Conservation (phyloP, 1,140 invertebrate species). For the Trypoxylus dichotomus region DNA sequence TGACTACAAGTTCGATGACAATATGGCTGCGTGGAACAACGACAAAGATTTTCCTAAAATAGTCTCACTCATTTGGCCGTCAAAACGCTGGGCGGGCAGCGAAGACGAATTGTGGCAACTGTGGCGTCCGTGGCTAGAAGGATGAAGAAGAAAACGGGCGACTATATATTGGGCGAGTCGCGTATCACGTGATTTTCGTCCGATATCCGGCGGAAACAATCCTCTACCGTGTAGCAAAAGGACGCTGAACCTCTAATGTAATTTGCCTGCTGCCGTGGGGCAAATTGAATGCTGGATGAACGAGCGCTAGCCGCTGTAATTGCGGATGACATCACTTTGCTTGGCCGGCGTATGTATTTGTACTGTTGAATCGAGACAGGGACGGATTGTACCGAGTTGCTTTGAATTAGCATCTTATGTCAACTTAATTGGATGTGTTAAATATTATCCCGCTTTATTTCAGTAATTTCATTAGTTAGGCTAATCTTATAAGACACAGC, state of each 20-base stretch:
- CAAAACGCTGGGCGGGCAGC: background rate
- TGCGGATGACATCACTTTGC: constrained; percentile 11
- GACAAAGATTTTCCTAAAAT: background rate
- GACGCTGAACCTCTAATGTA: constrained; percentile 9
- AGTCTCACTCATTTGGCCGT: background rate
- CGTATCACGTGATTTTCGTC: background rate
- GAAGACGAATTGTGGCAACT: no score
- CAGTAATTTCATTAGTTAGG: no score
- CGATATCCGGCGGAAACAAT: constrained; percentile 16
- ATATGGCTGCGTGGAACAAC: background rate
- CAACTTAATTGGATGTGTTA: no score
- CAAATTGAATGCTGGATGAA: background rate
- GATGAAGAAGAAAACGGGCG: background rate
- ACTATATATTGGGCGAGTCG: background rate
- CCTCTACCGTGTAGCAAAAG: background rate
- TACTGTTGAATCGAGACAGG: background rate
- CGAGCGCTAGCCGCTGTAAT: background rate
- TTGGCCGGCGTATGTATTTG: background rate
- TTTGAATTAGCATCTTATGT: no score
- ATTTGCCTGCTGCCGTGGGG: background rate
- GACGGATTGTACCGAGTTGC: no score
- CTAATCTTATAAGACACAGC: no score
- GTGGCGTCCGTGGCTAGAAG: background rate
- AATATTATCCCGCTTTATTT: no score
- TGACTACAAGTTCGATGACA: background rate